phyloP scores from a whole-genome alignment of 2,797 vertebrate genomes.

The Chanos chanos region DNA sequence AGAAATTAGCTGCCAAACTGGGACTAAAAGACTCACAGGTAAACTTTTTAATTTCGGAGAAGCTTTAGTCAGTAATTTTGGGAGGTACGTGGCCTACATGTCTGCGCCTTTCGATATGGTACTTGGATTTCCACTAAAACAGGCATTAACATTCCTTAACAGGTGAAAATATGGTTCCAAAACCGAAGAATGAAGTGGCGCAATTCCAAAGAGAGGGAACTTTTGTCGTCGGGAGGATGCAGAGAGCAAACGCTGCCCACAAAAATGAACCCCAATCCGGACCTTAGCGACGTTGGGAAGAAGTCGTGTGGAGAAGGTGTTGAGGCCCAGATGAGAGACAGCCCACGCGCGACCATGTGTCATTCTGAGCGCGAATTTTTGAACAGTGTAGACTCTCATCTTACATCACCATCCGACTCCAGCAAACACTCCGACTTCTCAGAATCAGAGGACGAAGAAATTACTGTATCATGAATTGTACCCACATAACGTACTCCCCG shows the following conservation, averaged over 20 bases:
- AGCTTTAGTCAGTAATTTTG: no score
- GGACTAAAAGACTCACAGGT: slow-evolving; percentile 98
- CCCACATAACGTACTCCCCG: slow-evolving; percentile 52
- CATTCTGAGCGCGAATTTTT: slow-evolving; percentile 62
- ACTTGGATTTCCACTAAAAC: no score
- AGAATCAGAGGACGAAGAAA: slow-evolving; percentile 87
- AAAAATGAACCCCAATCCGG: slow-evolving; percentile 93
- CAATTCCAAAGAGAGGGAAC: slow-evolving; percentile 95
- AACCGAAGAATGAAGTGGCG: slow-evolving; percentile 99
- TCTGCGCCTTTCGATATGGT: not conserved
- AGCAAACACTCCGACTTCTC: slow-evolving; percentile 87
- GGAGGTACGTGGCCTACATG: not conserved
- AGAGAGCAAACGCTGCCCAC: slow-evolving; percentile 95
- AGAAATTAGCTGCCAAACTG: slow-evolving; percentile 89
- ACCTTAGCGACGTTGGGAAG: slow-evolving; percentile 92
- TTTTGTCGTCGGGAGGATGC: slow-evolving; percentile 91
- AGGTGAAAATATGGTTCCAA: slow-evolving; percentile 99
- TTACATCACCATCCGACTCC: slow-evolving; percentile 72
- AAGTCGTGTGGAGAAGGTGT: slow-evolving; percentile 66
- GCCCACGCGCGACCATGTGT: slow-evolving; percentile 51
- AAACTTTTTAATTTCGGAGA: no score
- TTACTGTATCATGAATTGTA: slow-evolving; percentile 82
- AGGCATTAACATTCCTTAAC: not conserved
- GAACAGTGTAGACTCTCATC: slow-evolving; percentile 65
- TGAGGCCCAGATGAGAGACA: slow-evolving; percentile 55